A percentile compares a stretch with the other conserved stretches of the same genome.
Evolutionary conservation across 2,888 invertebrate species (phyloP).

Genomic region (Gibbula magus): DNA sequence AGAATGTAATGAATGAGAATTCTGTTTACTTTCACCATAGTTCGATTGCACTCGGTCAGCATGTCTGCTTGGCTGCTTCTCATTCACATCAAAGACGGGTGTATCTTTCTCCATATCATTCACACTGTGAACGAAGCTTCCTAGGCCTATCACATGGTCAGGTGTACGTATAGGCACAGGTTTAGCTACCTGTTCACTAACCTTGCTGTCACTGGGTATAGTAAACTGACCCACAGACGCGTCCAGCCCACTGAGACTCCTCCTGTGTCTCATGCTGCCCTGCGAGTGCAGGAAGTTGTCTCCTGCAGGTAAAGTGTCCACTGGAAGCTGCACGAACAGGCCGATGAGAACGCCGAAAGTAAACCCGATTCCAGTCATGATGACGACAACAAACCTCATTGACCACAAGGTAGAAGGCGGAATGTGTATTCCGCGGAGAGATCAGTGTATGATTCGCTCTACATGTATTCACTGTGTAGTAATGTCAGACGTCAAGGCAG

Average conservation of each 20-base stretch:
- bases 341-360: conserved; percentile 62
- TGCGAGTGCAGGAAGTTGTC: conserved; percentile 6
- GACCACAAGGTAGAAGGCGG: background rate
- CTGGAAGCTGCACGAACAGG: conserved; percentile 61
- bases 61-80: background rate
- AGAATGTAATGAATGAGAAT: background rate
- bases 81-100: background rate
- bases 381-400: conserved; percentile 44
- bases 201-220: background rate
- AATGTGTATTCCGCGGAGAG: background rate
- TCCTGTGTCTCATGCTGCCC: background rate
- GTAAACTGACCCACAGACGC: background rate
- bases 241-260: background rate
- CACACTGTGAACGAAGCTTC: background rate
- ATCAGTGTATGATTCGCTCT: too few species aligned
- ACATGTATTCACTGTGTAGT: too few species aligned
- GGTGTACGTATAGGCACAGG: background rate
- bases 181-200: background rate
- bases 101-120: conserved; percentile 6
- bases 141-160: background rate
- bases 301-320: conserved; percentile 55
- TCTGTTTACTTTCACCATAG: background rate
- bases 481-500: background rate
- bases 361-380: conserved; percentile 64
- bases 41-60: background rate